phyloP scores from a whole-genome alignment of 2,797 vertebrate genomes.

The Setipinna tenuifilis region DNA sequence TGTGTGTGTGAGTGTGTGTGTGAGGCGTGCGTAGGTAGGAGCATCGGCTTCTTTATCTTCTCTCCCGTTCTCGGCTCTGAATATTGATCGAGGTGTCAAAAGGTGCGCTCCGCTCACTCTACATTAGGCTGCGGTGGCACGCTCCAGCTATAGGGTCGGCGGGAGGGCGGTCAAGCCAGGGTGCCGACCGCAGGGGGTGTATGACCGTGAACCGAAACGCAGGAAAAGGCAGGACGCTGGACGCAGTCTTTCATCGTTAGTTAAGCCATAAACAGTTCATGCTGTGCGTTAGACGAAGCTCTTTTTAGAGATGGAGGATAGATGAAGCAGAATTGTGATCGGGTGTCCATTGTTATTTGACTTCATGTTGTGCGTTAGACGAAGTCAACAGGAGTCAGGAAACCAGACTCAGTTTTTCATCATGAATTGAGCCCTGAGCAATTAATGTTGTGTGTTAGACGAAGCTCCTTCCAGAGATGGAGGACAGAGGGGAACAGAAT shows the following conservation, averaged over 20 bases:
- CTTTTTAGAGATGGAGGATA: background rate
- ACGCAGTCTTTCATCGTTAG: background rate
- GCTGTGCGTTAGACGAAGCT: background rate
- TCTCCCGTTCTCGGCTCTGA: background rate
- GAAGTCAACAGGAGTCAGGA: background rate
- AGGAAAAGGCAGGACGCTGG: background rate
- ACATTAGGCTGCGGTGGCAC: conserved; percentile 23
- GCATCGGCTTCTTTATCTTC: conserved; percentile 15
- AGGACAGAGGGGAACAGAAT: background rate
- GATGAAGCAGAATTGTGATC: too few species aligned
- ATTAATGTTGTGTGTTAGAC: background rate
- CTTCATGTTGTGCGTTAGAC: too few species aligned
- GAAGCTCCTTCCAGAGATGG: background rate
- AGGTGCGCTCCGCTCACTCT: conserved; percentile 12
- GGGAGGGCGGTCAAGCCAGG: background rate
- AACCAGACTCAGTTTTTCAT: background rate
- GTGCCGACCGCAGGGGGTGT: background rate
- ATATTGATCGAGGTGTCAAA: conserved; percentile 28
- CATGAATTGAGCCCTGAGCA: background rate
- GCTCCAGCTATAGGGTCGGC: background rate
- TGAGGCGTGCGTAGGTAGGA: background rate
- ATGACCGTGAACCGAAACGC: background rate
- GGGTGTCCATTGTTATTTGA: too few species aligned
- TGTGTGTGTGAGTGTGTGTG: background rate
- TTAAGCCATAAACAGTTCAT: background rate